Percentiles rank a stretch among this genome's conserved stretches.
phyloP scores from a whole-genome alignment of 1,140 invertebrate genomes.

The Cydia amplana region DNA sequence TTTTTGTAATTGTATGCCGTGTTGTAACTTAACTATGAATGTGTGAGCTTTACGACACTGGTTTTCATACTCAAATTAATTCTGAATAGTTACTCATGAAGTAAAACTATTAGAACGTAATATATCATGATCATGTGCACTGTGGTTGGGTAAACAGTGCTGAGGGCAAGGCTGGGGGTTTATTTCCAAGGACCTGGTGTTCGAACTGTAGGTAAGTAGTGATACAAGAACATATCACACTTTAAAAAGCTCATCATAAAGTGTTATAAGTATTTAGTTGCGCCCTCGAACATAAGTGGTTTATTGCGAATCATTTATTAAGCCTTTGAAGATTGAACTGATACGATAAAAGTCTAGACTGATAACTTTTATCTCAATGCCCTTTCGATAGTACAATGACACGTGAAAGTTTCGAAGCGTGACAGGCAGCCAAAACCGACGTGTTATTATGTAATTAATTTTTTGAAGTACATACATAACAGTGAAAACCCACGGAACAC shows the following conservation, averaged over 20 bases:
- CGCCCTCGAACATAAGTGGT: background rate
- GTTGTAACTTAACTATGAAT: background rate
- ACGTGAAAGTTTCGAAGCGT: background rate
- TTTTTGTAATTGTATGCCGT: background rate
- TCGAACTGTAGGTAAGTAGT: too few relatives aligned
- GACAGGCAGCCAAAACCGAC: background rate
- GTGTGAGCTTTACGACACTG: background rate
- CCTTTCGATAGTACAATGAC: conserved; percentile 1
- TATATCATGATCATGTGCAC: too few relatives aligned
- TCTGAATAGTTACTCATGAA: too few relatives aligned
- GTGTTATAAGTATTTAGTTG: background rate
- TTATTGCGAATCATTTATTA: conserved; percentile 11
- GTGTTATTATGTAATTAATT: background rate
- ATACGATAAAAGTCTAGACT: conserved; percentile 19
- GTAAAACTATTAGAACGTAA: too few relatives aligned
- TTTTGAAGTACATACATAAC: too few relatives aligned
- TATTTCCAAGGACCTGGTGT: too few relatives aligned
- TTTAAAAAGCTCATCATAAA: background rate
- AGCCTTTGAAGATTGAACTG: background rate
- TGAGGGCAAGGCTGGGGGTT: too few relatives aligned
- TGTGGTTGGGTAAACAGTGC: too few relatives aligned
- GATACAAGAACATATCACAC: too few relatives aligned
- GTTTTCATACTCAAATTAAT: background rate
- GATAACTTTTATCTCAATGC: background rate
- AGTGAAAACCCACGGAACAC: too few relatives aligned